Conservation (phyloP, 1,140 invertebrate genomes). For the Idris sp. region DNA sequence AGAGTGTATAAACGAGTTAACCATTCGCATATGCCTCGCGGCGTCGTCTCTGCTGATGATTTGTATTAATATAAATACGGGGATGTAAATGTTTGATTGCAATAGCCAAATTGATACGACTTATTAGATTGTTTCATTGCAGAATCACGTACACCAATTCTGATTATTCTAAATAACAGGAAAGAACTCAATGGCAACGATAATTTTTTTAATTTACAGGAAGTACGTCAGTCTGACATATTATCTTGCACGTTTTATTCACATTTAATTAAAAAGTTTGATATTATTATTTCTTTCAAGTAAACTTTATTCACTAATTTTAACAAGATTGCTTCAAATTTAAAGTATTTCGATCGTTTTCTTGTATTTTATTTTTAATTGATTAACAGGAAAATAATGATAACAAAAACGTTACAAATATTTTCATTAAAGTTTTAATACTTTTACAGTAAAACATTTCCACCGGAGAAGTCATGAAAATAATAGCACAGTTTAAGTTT, state of each 20-base stretch:
- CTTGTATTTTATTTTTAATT: too few species aligned
- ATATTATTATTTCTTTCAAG: too few species aligned
- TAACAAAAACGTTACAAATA: slow-evolving; percentile 3
- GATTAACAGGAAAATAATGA: background rate
- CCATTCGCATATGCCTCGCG: slow-evolving; percentile 39
- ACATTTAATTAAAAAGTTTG: slow-evolving; percentile 47
- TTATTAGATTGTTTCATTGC: slow-evolving; percentile 49
- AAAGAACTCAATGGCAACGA: slow-evolving; percentile 60
- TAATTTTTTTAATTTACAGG: slow-evolving; percentile 62
- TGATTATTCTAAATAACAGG: slow-evolving; percentile 63
- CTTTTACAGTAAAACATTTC: slow-evolving; percentile 24
- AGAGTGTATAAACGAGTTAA: slow-evolving; percentile 56
- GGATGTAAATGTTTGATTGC: slow-evolving; percentile 63
- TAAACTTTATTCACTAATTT: background rate
- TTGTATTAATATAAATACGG: slow-evolving; percentile 61
- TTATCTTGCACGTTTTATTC: slow-evolving; percentile 54
- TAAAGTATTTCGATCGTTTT: too few species aligned
- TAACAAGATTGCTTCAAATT: too few species aligned
- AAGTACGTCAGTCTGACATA: slow-evolving; percentile 41
- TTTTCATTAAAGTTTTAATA: slow-evolving; percentile 8
- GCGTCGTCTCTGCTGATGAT: slow-evolving; percentile 39
- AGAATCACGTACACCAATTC: slow-evolving; percentile 58
- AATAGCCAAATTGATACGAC: slow-evolving; percentile 58
- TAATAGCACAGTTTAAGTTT: slow-evolving; percentile 47
- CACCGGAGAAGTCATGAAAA: slow-evolving; percentile 34